These are phyloP conservation scores for Herpetotheres cachinnans DNA, from an alignment of 2,113 vertebrate genomes.

Conservation along the genomic window DNA sequence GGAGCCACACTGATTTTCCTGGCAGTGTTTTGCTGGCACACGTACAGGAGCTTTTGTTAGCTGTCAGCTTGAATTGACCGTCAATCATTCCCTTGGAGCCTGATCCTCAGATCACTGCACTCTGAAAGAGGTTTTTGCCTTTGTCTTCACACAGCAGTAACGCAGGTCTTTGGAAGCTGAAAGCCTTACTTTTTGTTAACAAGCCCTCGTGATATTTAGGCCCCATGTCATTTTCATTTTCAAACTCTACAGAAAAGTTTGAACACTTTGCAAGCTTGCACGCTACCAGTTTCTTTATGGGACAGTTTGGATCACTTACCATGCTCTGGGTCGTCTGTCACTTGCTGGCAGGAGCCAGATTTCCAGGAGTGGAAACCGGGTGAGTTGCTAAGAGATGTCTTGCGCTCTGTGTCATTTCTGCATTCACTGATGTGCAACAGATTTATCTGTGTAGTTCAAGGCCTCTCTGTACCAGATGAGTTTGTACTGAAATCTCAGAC, in stretches of 20 bases:
- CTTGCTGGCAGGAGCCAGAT: background rate
- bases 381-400: background rate
- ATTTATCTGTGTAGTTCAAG: constrained; percentile 1
- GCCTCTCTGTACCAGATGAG: background rate
- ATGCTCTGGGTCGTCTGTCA: background rate
- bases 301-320: background rate
- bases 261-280: background rate
- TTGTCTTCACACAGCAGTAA: background rate
- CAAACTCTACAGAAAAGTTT: background rate
- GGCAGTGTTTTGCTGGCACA: background rate
- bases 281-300: background rate
- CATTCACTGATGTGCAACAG: background rate
- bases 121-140: background rate
- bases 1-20: background rate
- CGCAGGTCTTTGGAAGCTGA: background rate
- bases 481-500: background rate
- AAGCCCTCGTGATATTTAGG: background rate
- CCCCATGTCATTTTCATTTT: background rate
- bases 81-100: background rate
- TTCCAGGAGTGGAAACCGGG: background rate
- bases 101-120: background rate
- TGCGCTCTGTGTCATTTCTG: background rate
- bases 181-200: background rate
- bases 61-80: background rate
- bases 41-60: constrained; percentile 2